Evolutionary conservation across 2,113 vertebrate genomes (phyloP), one percentile per base, ranked within the genome.

Genomic region (Nycticebus coucang): DNA sequence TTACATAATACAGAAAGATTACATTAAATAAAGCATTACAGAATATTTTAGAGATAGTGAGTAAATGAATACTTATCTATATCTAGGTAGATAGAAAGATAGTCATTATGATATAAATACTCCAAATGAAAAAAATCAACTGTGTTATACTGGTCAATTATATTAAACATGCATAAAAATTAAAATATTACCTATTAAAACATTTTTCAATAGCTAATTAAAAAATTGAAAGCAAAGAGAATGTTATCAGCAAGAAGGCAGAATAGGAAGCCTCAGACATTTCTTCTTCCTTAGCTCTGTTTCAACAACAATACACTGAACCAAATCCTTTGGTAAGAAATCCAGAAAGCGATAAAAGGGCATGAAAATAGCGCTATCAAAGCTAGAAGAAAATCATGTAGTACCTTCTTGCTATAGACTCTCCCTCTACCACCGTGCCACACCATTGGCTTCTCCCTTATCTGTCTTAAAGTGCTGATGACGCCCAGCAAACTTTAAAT

Each of bases 351-450:
- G 41, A 41, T 41, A 41, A 41, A 41, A 41, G 41, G 41, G 41
- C 41, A 14, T 79, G 15, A 91, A 87, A 45, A 2, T 2, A 87
- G 28, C 10, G 53, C 28, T 12, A 53, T 14, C 55, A 33, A 85
- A 75, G 15, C 33, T 69, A 17, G n/a, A 11, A 60, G 50, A 19
- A 72, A 30, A 33, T 35, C 14, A 0, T 72, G 1, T 74, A 4
- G 22, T 7, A 35, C 2, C 14, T 2, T 37, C 17, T 55, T 30
- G 10, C 0, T 7, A 13, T 30, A 8, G 4, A 45, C 6, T 1
- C 0, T 64, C 21, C 30, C 10, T n/a, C 11, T 28, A 15, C 17
- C 3, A n/a, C 1, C 30, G 33, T 45, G 2, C 74, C 17, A 35
- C 15, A 33, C 13, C 28, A 33, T 5, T 62, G 14, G 1, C 5